A percentile compares a stretch with the other conserved stretches of the same genome.
Conservation (phyloP, 1,140 invertebrate species). For the Drosophila pallidifrons region DNA sequence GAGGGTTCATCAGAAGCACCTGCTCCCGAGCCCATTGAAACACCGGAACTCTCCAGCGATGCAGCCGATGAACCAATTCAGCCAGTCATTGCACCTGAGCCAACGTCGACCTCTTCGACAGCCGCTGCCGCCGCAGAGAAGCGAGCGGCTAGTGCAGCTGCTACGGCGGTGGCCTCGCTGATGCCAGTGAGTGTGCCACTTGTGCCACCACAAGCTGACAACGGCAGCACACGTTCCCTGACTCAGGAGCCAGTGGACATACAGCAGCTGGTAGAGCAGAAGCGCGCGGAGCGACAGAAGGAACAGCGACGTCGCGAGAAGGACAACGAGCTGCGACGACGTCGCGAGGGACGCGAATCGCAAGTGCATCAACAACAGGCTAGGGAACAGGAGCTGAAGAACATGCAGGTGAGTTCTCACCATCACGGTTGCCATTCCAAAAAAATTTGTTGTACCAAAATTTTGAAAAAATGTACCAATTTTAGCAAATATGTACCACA, state of each 20-base stretch:
- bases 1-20: not conserved
- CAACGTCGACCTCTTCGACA: not conserved
- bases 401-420: slow-evolving; percentile 88
- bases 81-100: not conserved
- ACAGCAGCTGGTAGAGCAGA: slow-evolving; percentile 36
- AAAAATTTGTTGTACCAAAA: too few relatives aligned
- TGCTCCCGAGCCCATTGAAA: not conserved
- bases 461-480: too few relatives aligned
- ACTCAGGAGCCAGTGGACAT: slow-evolving; percentile 21
- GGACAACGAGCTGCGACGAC: slow-evolving; percentile 89
- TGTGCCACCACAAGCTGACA: not conserved
- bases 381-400: slow-evolving; percentile 91
- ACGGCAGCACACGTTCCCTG: not conserved
- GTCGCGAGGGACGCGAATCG: slow-evolving; percentile 89
- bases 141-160: slow-evolving; percentile 5
- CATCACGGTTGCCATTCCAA: too few relatives aligned
- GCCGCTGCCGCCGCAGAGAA: slow-evolving; percentile 35
- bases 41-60: not conserved
- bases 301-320: slow-evolving; percentile 52
- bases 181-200: slow-evolving; percentile 7
- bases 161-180: slow-evolving; percentile 1
- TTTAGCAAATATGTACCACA: too few relatives aligned
- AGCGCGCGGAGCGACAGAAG: slow-evolving; percentile 35
- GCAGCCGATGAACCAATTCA: not conserved
- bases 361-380: slow-evolving; percentile 89